Conservation (phyloP, 2,888 invertebrate species). For the Gastracanthus pulcherrimus region DNA sequence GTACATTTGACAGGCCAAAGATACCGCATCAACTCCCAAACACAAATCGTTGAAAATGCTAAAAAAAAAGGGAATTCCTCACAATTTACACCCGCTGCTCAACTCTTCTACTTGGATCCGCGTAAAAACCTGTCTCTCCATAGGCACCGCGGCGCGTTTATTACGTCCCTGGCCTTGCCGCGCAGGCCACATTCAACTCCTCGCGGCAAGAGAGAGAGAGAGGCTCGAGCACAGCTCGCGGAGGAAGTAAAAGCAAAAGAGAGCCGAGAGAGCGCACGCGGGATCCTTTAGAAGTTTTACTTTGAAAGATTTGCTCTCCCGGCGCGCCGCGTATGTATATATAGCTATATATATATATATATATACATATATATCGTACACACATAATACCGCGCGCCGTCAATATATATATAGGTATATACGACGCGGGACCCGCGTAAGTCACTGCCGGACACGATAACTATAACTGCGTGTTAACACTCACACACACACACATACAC, state of each 20-base stretch:
- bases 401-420: too few species aligned
- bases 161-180: constrained; percentile 46
- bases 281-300: constrained; percentile 69
- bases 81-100: too few species aligned
- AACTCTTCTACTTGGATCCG: too few species aligned
- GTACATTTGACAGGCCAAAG: too few species aligned
- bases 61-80: too few species aligned
- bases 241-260: constrained; percentile 7
- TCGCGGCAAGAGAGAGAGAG: neutral
- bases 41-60: too few species aligned
- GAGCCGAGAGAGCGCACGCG: constrained; percentile 53
- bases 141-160: constrained; percentile 16
- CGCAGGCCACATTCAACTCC: too few species aligned
- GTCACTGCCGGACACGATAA: constrained; percentile 63
- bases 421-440: too few species aligned
- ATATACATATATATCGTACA: neutral
- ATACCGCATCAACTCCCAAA: too few species aligned
- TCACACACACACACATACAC: too few species aligned
- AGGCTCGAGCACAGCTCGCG: constrained; percentile 27
- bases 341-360: neutral
- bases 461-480: constrained; percentile 34
- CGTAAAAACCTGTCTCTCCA: too few species aligned
- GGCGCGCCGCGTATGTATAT: neutral
- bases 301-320: constrained; percentile 68
- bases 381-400: constrained; percentile 37